phyloP scores from a whole-genome alignment of 2,113 vertebrate genomes.

The Caranx melampygus region DNA sequence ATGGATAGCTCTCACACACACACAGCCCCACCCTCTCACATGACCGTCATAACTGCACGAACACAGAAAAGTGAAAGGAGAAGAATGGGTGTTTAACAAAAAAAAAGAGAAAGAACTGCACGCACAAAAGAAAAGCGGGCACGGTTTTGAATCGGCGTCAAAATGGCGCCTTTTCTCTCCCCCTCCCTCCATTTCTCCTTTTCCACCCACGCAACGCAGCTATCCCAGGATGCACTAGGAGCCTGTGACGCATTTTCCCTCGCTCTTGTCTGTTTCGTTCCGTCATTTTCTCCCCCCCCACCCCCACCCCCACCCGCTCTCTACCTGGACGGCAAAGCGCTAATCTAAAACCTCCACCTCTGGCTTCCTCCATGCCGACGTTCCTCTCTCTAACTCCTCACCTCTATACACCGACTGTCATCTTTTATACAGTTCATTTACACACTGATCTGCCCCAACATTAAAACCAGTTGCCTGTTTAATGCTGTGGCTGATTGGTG shows the following conservation, averaged over 20 bases:
- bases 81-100: slow-evolving; percentile 14
- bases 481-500: background rate
- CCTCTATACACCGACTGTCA: background rate
- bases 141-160: slow-evolving; percentile 69
- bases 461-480: slow-evolving; percentile 1
- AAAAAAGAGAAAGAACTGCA: background rate
- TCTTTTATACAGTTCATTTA: slow-evolving; percentile 3
- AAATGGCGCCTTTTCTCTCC: slow-evolving; percentile 77
- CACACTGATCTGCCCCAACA: background rate
- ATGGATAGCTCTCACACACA: slow-evolving; percentile 67
- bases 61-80: slow-evolving; percentile 37
- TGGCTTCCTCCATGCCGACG: background rate
- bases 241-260: slow-evolving; percentile 66
- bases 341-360: slow-evolving; percentile 18
- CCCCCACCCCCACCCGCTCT: background rate
- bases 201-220: slow-evolving; percentile 57
- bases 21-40: slow-evolving; percentile 40
- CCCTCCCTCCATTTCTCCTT: slow-evolving; percentile 39
- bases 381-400: background rate
- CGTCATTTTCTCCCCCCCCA: slow-evolving; percentile 53
- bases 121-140: slow-evolving; percentile 50
- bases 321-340: slow-evolving; percentile 51
- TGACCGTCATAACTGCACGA: slow-evolving; percentile 65
- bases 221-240: slow-evolving; percentile 74
- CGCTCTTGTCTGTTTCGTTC: slow-evolving; percentile 30